These are phyloP conservation scores for Stomorhina lunata DNA, from an alignment of 2,888 invertebrate species.

Conservation along the genomic window DNA sequence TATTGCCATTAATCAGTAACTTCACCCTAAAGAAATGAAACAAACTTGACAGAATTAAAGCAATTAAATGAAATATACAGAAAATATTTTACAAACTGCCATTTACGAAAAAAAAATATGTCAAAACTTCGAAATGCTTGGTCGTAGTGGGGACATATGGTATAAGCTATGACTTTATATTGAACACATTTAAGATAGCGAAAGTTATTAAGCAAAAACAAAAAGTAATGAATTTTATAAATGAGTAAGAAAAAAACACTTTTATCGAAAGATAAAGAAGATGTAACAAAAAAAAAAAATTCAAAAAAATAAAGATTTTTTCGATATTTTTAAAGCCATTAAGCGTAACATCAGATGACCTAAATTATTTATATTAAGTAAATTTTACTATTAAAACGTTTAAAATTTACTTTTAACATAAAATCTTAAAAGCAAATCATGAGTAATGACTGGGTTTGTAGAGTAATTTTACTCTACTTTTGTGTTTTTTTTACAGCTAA, in stretches of 20 bases:
- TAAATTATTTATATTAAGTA: constrained; percentile 14
- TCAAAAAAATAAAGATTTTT: constrained; percentile 12
- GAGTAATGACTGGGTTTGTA: neutral
- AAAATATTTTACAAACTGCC: neutral
- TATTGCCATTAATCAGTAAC: neutral
- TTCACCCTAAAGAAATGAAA: neutral
- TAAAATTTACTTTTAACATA: neutral
- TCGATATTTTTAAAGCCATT: constrained; percentile 42
- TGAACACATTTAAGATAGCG: constrained; percentile 21
- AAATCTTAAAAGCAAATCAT: neutral
- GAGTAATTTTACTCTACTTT: too few relatives aligned
- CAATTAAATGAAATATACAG: neutral
- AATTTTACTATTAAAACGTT: constrained; percentile 25
- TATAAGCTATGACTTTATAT: too few relatives aligned
- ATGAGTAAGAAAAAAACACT: neutral
- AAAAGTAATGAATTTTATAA: neutral
- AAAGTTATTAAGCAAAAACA: constrained; percentile 50
- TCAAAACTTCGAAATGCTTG: too few relatives aligned
- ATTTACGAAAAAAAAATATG: neutral
- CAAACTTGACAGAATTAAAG: neutral
- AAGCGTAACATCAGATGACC: constrained; percentile 48
- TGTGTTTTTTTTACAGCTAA: too few relatives aligned
- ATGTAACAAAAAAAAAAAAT: neutral
- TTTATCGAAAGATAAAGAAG: neutral
- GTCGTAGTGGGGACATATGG: too few relatives aligned